phyloP scores from a whole-genome alignment of 2,888 invertebrate genomes.

The Parnassius mnemosyne region DNA sequence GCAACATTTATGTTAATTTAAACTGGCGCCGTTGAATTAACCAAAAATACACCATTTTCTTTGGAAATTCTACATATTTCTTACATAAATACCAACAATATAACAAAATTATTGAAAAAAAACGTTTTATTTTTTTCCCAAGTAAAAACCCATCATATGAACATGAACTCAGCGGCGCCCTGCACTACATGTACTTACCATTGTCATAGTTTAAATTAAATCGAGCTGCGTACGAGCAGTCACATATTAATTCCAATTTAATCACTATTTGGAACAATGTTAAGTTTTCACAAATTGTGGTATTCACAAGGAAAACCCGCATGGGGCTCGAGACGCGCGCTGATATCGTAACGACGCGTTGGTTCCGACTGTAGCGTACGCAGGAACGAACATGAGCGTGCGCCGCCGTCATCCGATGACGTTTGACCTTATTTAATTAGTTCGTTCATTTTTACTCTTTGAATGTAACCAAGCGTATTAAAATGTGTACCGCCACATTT shows the following conservation, averaged over 20 bases:
- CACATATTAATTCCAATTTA: conserved; percentile 10
- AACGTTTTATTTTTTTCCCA: too few relatives aligned
- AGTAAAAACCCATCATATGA: neutral
- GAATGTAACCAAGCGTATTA: conserved; percentile 72
- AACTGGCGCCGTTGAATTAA: neutral
- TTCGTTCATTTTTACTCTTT: conserved; percentile 78
- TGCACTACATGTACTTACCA: conserved; percentile 13
- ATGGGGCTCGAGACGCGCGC: conserved; percentile 42
- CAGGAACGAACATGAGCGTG: conserved; percentile 30
- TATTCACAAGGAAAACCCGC: conserved; percentile 10
- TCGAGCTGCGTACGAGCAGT: conserved; percentile 4
- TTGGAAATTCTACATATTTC: too few relatives aligned
- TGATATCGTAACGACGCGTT: conserved; percentile 43
- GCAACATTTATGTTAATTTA: conserved; percentile 4
- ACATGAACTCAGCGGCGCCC: conserved; percentile 5
- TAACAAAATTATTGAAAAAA: too few relatives aligned
- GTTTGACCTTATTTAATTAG: conserved; percentile 81
- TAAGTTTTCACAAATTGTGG: conserved; percentile 16
- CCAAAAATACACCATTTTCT: too few relatives aligned
- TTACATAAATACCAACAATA: too few relatives aligned
- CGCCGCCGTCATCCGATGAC: conserved; percentile 48
- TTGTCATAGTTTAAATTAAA: conserved; percentile 7
- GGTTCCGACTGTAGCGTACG: conserved; percentile 53
- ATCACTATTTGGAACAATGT: conserved; percentile 14
- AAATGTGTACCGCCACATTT: conserved; percentile 71